A percentile compares a stretch with the other conserved stretches of the same genome.
phyloP scores from a whole-genome alignment of 2,113 vertebrate genomes.

The Marcusenius ussheri region DNA sequence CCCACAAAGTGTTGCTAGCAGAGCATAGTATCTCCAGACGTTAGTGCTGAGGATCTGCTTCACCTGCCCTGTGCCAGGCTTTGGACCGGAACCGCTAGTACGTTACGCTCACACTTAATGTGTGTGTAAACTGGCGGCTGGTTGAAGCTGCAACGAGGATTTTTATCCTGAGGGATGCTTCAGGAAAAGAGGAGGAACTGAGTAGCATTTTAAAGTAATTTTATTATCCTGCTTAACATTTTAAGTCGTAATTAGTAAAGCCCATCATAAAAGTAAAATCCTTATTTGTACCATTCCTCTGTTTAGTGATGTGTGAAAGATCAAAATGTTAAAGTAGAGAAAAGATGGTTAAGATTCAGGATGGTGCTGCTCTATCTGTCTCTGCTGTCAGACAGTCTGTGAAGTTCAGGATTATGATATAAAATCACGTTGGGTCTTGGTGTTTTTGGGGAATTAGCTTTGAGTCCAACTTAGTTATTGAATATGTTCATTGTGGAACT shows the following conservation, averaged over 20 bases:
- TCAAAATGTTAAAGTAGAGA: not conserved
- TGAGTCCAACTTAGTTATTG: not conserved
- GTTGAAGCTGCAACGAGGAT: not conserved
- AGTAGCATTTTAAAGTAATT: not conserved
- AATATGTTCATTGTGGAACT: not conserved
- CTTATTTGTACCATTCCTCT: not conserved
- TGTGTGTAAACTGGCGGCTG: not conserved
- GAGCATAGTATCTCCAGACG: not conserved
- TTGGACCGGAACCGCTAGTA: not conserved
- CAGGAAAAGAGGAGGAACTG: not conserved
- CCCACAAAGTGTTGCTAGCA: not conserved
- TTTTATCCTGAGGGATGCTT: not conserved
- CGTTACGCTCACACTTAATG: not conserved
- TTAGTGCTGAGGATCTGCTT: not conserved
- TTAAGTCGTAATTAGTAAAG: not conserved
- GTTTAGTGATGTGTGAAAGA: not conserved
- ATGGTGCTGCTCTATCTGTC: not conserved
- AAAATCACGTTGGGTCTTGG: not conserved
- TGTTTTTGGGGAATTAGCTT: not conserved
- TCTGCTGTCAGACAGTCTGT: not conserved
- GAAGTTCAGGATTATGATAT: not conserved
- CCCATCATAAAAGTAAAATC: not conserved
- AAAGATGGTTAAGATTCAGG: not conserved
- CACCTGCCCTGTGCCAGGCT: not conserved
- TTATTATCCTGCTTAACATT: not conserved